Base-by-base conservation (phyloP, 2,888 invertebrate genomes). In the Podabrus alpinus region DNA sequence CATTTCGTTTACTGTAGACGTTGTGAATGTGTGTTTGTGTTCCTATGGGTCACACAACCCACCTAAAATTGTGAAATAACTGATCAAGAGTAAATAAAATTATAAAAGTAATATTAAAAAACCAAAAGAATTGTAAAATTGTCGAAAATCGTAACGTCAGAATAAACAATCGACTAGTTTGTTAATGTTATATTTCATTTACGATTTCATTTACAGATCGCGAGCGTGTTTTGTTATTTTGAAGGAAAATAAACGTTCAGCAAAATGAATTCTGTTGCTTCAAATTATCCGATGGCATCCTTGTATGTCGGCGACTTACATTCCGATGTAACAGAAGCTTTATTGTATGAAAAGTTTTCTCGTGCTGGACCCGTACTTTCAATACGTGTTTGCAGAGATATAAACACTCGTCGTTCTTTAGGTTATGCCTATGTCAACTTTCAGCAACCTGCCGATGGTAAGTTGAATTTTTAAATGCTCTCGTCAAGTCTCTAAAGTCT, bases 361-460 rank as follows among this genome's bases (percentile, higher is more conserved):
- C 94, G 97, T 84, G 97, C 98, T 87, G 99, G 99, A 79, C 98
- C 99, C 80, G 99, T 99, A 79, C 91, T 99, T 80, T 99, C 99
- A 78, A 99, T 99, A 87, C 94, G 99, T 84, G 99, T 99, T 78
- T 99, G 99, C 88, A 94, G 99, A 85, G 99, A 99, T 89, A 94
- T 98, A 91, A 94, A 98, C 82, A 98, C 98, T 81, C 93, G 99
- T 85, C 93, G 98, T 85, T 99, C 99, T 77, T 91, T 99, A 83
- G 99, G 99, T 81, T 99, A 99, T 91, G 99, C 99, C 84, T 99
- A 99, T 89, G 99, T 99, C 83, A 99, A 99, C 90, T 99, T 99
- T 89, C 99, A 99, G 89, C 98, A 99, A 88, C 98, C 99, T 84
- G 96, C 97, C 83, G 99, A 99, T 91, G 99, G 99, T 99, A 90